Conservation (phyloP, 2,797 vertebrate species). For the Ctenosaura bakeri region DNA sequence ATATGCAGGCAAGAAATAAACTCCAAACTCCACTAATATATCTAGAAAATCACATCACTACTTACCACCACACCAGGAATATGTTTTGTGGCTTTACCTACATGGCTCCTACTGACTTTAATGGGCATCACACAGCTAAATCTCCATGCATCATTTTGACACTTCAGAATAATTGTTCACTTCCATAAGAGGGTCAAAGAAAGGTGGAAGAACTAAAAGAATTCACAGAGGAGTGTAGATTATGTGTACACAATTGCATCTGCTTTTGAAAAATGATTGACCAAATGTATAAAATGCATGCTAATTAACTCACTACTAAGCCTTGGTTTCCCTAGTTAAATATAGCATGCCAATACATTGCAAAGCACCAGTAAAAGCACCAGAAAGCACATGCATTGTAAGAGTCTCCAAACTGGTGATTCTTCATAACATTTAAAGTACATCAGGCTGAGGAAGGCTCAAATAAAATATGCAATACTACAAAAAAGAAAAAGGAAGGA, state of each 20-base stretch:
- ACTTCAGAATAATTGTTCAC: constrained; percentile 84
- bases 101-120: constrained; percentile 82
- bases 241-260: constrained; percentile 78
- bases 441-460: background rate
- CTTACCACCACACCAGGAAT: constrained; percentile 79
- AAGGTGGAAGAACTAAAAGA: constrained; percentile 83
- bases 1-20: constrained; percentile 73
- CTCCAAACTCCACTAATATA: constrained; percentile 70
- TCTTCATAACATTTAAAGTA: background rate
- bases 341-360: constrained; percentile 68
- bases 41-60: constrained; percentile 77
- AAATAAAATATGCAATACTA: background rate
- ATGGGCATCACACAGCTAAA: constrained; percentile 85
- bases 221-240: constrained; percentile 82
- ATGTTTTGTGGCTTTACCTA: constrained; percentile 83
- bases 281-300: constrained; percentile 80
- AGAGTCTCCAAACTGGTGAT: background rate
- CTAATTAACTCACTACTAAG: constrained; percentile 75
- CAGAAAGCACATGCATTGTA: constrained; percentile 41
- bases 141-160: constrained; percentile 81
- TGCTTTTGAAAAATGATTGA: constrained; percentile 83
- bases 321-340: constrained; percentile 79
- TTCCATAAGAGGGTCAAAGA: constrained; percentile 83
- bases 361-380: constrained; percentile 41
- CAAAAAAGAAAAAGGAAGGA: background rate